A percentile compares a stretch with the other conserved stretches of the same genome.
phyloP scores from a whole-genome alignment of 2,113 vertebrate species.

The Turdus rufiventris region DNA sequence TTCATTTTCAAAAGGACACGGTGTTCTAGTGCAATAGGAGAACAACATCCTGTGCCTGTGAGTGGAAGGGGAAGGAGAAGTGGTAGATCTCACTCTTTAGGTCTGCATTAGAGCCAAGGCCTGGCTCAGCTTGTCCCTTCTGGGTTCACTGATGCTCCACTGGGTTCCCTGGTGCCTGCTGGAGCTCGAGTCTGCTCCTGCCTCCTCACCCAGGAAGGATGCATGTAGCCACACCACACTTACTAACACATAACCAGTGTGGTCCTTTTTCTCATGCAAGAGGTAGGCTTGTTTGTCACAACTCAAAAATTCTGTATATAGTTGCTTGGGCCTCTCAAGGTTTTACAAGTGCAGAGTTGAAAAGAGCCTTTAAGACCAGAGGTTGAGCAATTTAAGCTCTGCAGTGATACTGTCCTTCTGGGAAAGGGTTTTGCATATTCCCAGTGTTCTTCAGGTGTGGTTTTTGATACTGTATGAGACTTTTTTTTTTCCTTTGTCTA shows the following conservation, averaged over 20 bases:
- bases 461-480: neutral
- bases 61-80: neutral
- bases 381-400: neutral
- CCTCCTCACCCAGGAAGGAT: neutral
- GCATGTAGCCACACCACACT: fast-evolving
- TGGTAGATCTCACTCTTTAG: neutral
- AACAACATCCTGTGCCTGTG: neutral
- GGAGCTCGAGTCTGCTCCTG: fast-evolving
- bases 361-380: neutral
- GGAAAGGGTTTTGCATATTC: neutral
- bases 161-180: neutral
- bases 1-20: neutral
- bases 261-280: neutral
- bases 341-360: neutral
- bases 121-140: neutral
- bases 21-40: neutral
- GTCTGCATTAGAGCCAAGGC: neutral
- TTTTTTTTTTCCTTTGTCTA: neutral
- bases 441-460: neutral
- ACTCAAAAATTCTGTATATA: fast-evolving
- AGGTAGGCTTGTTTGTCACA: neutral
- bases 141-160: neutral
- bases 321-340: neutral
- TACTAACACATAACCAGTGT: fast-evolving
- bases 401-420: neutral